These are phyloP conservation scores for Ammospiza maritima DNA, from an alignment of 2,797 vertebrate species.

Conservation along the genomic window DNA sequence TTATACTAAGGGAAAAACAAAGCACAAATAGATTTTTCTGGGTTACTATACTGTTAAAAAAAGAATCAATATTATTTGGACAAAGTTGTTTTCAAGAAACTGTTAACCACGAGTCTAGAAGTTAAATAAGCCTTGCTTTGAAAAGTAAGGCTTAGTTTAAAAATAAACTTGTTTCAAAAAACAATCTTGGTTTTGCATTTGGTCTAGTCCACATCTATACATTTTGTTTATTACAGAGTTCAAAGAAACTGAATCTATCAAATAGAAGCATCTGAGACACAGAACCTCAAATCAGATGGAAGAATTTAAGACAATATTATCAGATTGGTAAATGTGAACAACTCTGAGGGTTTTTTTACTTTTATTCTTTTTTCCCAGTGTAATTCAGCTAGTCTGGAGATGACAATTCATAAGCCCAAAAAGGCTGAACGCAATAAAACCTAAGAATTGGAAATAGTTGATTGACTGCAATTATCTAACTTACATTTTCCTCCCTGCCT, in stretches of 20 bases:
- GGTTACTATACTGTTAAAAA: neutral
- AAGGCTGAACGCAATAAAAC: neutral
- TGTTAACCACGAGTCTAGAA: neutral
- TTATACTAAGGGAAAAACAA: neutral
- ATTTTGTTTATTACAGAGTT: neutral
- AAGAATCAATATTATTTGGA: neutral
- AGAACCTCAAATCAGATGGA: neutral
- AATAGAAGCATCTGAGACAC: neutral
- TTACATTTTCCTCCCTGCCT: neutral
- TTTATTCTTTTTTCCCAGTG: neutral
- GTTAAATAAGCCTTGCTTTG: neutral
- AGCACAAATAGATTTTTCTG: neutral
- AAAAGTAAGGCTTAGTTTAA: neutral
- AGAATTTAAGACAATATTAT: neutral
- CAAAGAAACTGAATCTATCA: neutral
- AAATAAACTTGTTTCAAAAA: neutral
- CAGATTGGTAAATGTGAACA: neutral
- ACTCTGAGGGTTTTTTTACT: neutral
- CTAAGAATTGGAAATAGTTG: neutral
- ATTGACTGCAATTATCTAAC: neutral
- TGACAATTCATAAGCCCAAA: constrained; percentile 17
- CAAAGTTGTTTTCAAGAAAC: neutral
- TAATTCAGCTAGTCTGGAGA: neutral
- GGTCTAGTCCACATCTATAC: neutral
- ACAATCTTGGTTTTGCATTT: neutral